These are phyloP conservation scores for Onthophagus sagittarius DNA, from an alignment of 2,888 invertebrate species.

Conservation along the genomic window DNA sequence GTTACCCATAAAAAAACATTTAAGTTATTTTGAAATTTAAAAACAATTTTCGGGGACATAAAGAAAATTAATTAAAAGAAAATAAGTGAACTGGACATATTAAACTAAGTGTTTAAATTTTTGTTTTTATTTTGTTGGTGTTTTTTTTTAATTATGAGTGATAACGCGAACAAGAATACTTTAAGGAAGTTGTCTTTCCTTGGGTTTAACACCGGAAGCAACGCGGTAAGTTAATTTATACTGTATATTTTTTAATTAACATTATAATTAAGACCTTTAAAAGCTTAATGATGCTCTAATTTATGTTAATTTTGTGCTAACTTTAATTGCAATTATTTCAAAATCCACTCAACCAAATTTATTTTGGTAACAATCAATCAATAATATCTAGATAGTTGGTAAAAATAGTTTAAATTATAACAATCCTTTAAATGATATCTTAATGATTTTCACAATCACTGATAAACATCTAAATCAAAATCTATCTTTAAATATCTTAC, in stretches of 20 bases:
- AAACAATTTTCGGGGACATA: background rate
- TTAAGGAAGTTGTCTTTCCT: slow-evolving; percentile 71
- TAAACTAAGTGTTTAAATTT: slow-evolving; percentile 10
- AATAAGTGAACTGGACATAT: background rate
- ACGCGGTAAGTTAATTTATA: slow-evolving; percentile 23
- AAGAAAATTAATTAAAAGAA: background rate
- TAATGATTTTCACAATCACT: no score
- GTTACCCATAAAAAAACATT: slow-evolving; percentile 8
- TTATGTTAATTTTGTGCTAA: background rate
- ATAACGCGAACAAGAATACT: slow-evolving; percentile 50
- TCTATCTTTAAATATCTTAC: no score
- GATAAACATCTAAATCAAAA: no score
- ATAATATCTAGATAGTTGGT: no score
- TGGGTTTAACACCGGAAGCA: slow-evolving; percentile 54
- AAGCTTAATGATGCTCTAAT: background rate
- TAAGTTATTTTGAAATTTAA: background rate
- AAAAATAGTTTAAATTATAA: no score
- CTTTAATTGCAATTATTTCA: background rate
- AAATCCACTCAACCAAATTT: no score
- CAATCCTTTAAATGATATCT: no score
- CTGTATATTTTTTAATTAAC: background rate
- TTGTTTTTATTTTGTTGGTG: background rate
- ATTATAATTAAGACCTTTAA: background rate
- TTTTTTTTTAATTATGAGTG: slow-evolving; percentile 32
- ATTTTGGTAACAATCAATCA: no score